Conservation (phyloP, 2,888 invertebrate genomes). For the Noctua fimbriata region DNA sequence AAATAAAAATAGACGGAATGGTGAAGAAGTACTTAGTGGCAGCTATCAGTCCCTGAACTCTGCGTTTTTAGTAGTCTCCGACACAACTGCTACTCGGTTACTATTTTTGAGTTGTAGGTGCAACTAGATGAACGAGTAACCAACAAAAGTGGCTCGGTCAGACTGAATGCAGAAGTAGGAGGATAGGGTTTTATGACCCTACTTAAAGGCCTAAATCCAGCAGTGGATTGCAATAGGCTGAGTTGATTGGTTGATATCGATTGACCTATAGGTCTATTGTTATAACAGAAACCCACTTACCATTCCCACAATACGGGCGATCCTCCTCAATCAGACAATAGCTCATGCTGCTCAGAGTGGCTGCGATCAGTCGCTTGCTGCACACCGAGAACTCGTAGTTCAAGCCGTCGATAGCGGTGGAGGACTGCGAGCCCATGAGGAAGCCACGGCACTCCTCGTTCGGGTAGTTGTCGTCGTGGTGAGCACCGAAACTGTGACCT, state of each 20-base stretch:
- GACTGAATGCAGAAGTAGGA: background rate
- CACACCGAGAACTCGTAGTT: conserved; percentile 87
- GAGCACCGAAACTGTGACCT: conserved; percentile 90
- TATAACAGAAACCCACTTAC: conserved; percentile 68
- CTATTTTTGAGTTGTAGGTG: background rate
- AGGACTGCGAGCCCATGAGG: conserved; percentile 88
- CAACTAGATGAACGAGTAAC: background rate
- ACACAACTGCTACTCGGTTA: background rate
- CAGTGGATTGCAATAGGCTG: background rate
- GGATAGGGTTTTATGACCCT: background rate
- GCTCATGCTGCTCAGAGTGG: conserved; percentile 86
- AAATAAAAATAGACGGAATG: background rate
- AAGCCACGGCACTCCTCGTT: conserved; percentile 83
- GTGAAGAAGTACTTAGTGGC: background rate
- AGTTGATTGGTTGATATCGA: background rate
- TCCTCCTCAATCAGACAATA: conserved; percentile 85
- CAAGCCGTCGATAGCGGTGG: conserved; percentile 72
- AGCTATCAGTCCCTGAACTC: background rate
- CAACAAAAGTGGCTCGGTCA: background rate
- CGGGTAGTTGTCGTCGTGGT: conserved; percentile 88
- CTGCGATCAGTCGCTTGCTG: conserved; percentile 86
- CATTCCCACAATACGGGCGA: conserved; percentile 89
- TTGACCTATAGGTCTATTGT: background rate
- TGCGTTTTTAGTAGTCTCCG: background rate
- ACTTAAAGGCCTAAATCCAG: background rate